phyloP scores from a whole-genome alignment of 2,888 invertebrate genomes.

The Sesia bembeciformis region DNA sequence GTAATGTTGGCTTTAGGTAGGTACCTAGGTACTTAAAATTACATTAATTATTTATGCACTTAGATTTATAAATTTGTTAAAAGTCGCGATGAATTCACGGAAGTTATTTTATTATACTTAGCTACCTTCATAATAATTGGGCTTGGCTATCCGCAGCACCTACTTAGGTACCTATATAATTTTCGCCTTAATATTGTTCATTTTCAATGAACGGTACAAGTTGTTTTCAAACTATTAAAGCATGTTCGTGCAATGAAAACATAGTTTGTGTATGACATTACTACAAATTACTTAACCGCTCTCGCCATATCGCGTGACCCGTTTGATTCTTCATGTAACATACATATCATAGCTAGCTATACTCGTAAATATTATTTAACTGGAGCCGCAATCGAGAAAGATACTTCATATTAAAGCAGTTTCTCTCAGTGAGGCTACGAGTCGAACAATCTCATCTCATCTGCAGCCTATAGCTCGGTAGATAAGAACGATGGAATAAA shows the following conservation, averaged over 20 bases:
- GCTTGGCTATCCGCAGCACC: constrained; percentile 1
- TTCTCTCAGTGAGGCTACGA: constrained; percentile 37
- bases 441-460: constrained; percentile 38
- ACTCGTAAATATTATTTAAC: no score
- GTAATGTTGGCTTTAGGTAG: no score
- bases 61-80: constrained; percentile 8
- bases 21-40: constrained; percentile 3
- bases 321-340: no score
- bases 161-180: background rate
- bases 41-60: constrained; percentile 1
- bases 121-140: background rate
- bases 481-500: constrained; percentile 53
- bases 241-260: background rate
- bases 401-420: constrained; percentile 36
- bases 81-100: constrained; percentile 12
- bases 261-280: no score
- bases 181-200: constrained; percentile 10
- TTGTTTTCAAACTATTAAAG: background rate
- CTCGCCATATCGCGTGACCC: no score
- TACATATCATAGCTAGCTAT: no score
- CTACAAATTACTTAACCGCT: no score
- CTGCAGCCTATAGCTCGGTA: constrained; percentile 30
- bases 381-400: constrained; percentile 15
- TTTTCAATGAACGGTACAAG: constrained; percentile 2
- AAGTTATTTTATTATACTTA: constrained; percentile 13